A percentile compares a stretch with the other conserved stretches of the same genome.
These are phyloP conservation scores for Ceratosolen solmsi DNA, from an alignment of 1,140 invertebrate species.

Conservation along the genomic window DNA sequence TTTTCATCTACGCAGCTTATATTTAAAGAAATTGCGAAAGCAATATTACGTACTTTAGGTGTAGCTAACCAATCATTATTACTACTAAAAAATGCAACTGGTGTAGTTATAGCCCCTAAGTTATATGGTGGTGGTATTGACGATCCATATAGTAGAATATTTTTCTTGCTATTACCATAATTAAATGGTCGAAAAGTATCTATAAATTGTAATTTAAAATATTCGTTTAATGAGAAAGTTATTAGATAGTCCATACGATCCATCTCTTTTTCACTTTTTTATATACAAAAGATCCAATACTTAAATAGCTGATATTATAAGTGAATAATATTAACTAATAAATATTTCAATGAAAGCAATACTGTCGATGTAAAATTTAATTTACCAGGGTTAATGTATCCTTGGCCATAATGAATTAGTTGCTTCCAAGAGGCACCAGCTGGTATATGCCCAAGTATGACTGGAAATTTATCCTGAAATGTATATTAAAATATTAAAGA, in stretches of 20 bases:
- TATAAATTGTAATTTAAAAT: not conserved
- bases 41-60: constrained; percentile 57
- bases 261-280: no score
- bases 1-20: no score
- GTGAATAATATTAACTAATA: no score
- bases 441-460: constrained; percentile 84
- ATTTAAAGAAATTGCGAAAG: not conserved
- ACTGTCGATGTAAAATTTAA: no score
- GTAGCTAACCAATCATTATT: constrained; percentile 77
- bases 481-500: not conserved
- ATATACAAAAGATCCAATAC: no score
- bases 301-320: no score
- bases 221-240: no score
- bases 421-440: constrained; percentile 85
- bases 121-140: constrained; percentile 77
- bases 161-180: constrained; percentile 69
- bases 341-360: no score
- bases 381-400: constrained; percentile 69
- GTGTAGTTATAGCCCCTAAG: constrained; percentile 75
- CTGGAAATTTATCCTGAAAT: constrained; percentile 77
- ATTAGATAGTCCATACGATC: no score
- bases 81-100: constrained; percentile 79
- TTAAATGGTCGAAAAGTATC: constrained; percentile 67
- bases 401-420: constrained; percentile 81
- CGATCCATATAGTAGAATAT: constrained; percentile 67